Conservation (phyloP, 2,888 invertebrate genomes). For the Agrotis puta region DNA sequence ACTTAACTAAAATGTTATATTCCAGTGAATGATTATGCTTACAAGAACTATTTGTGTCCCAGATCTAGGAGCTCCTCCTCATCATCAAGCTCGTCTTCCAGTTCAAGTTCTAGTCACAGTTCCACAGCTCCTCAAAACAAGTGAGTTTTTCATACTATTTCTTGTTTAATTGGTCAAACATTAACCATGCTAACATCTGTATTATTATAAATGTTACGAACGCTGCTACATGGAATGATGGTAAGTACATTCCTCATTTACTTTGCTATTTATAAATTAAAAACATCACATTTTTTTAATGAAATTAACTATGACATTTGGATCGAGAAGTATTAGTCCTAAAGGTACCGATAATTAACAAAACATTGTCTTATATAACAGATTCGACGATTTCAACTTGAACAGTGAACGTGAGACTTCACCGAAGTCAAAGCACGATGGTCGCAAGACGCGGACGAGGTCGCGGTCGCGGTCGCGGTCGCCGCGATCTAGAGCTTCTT, state of each 20-base stretch:
- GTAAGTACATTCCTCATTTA: conserved; percentile 49
- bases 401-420: conserved; percentile 88
- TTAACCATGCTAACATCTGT: conserved; percentile 27
- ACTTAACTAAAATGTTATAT: not conserved
- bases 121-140: conserved; percentile 85
- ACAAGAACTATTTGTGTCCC: conserved; percentile 29
- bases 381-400: conserved; percentile 90
- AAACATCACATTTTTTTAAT: not conserved
- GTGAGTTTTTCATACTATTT: conserved; percentile 70
- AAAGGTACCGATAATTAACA: not conserved
- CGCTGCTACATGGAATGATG: conserved; percentile 54
- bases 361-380: conserved; percentile 59
- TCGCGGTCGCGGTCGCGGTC: conserved; percentile 76
- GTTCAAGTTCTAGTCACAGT: conserved; percentile 88
- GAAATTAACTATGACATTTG: not conserved
- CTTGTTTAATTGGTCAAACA: conserved; percentile 8
- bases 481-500: conserved; percentile 71
- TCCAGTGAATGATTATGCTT: not conserved
- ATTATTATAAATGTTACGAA: conserved; percentile 30
- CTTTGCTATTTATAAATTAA: not conserved
- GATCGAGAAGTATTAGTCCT: not conserved
- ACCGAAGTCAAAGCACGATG: conserved; percentile 69
- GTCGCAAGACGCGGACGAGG: conserved; percentile 64
- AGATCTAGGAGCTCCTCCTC: conserved; percentile 87
- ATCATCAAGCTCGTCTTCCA: conserved; percentile 86